Conservation (phyloP, 2,113 vertebrate genomes). For the Oreotrochilus melanogaster region DNA sequence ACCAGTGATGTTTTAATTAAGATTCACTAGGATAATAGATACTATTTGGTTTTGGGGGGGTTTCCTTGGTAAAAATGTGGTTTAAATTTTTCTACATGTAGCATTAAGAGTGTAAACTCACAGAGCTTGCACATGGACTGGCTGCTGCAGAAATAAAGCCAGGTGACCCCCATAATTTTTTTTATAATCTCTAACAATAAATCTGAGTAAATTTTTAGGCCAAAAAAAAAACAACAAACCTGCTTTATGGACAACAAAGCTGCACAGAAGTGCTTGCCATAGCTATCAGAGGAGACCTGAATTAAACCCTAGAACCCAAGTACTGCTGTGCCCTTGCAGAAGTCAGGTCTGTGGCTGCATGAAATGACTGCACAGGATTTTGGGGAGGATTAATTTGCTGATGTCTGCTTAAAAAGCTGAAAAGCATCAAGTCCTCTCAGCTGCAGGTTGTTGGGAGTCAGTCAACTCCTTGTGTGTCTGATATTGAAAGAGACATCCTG, state of each 20-base stretch:
- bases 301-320: neutral
- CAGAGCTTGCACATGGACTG: neutral
- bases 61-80: neutral
- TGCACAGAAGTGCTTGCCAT: neutral
- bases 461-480: neutral
- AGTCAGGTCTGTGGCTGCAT: neutral
- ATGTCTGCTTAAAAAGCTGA: conserved; percentile 11
- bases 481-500: neutral
- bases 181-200: neutral
- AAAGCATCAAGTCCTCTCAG: neutral
- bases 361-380: neutral
- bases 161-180: neutral
- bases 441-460: neutral
- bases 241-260: neutral
- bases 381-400: neutral
- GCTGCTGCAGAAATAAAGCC: neutral
- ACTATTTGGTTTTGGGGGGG: neutral
- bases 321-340: neutral
- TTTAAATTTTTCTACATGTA: neutral
- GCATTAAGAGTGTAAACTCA: neutral
- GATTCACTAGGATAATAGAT: neutral
- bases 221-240: neutral
- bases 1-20: neutral
- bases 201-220: conserved; percentile 7
- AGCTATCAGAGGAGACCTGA: neutral